phyloP scores from a whole-genome alignment of 2,113 vertebrate genomes.

The Myrmecobius fasciatus region DNA sequence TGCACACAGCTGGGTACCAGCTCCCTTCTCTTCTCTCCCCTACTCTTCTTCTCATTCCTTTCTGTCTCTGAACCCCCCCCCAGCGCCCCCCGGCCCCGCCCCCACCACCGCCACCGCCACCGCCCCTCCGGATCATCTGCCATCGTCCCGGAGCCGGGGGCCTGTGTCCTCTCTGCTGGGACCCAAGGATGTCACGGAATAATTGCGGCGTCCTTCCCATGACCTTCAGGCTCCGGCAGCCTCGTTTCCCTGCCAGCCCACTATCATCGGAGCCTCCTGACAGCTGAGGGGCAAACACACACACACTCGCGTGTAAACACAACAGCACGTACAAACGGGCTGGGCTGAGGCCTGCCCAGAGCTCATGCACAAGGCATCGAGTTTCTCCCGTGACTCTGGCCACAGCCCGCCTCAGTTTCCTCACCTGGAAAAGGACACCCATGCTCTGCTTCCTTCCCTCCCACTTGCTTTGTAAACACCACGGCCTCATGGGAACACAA shows the following conservation, averaged over 20 bases:
- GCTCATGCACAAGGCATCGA: not conserved
- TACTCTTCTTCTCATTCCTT: not conserved
- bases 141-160: conserved; percentile 68
- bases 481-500: not conserved
- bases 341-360: not conserved
- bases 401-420: not conserved
- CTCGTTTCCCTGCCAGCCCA: conserved; percentile 56
- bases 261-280: conserved; percentile 54
- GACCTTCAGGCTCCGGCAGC: conserved; percentile 82
- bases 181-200: conserved; percentile 82
- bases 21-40: not conserved
- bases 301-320: not conserved
- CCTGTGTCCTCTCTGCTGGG: conserved; percentile 75
- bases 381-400: not conserved
- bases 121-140: not conserved
- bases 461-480: not conserved
- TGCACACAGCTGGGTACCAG: too few relatives aligned
- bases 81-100: too few relatives aligned
- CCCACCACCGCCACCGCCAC: conserved; percentile 45
- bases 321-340: not conserved
- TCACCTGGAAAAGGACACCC: not conserved
- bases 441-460: not conserved
- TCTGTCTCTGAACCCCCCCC: not conserved
- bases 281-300: conserved; percentile 72
- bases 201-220: conserved; percentile 85